Evolutionary conservation across 2,113 vertebrate genomes (phyloP).

Genomic region (Gnathochromis pfefferi): DNA sequence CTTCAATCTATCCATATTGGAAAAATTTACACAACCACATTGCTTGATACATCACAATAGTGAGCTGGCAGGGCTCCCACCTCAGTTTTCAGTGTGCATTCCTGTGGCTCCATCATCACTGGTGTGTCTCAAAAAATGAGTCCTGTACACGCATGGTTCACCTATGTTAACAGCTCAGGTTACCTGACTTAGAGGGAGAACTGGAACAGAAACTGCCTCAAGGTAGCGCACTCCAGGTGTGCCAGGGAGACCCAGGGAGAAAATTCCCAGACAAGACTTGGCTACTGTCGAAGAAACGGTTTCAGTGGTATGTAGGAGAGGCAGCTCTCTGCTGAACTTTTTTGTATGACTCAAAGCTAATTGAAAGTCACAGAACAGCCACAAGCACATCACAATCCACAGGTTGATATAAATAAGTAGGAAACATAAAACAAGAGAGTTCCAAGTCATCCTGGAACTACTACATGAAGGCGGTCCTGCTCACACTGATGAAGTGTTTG

Average conservation of each 20-base stretch:
- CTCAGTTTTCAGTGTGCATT: slow-evolving; percentile 20
- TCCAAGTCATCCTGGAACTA: neutral
- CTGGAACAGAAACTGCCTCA: neutral
- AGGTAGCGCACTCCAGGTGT: slow-evolving; percentile 26
- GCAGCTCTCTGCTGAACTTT: neutral
- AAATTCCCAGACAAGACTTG: neutral
- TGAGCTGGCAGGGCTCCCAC: neutral
- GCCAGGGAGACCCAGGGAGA: neutral
- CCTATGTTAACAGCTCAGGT: slow-evolving; percentile 6
- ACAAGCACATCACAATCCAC: neutral
- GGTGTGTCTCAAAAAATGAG: neutral
- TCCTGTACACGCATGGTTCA: neutral
- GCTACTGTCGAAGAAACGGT: neutral
- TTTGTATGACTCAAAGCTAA: neutral
- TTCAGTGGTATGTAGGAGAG: neutral
- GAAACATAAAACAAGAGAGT: neutral
- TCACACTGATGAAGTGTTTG: neutral
- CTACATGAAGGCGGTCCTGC: neutral
- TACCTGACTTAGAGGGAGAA: neutral
- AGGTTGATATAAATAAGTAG: neutral
- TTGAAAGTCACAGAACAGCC: neutral
- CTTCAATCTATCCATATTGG: neutral
- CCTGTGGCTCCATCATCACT: neutral
- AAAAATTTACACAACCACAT: neutral
- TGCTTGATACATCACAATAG: neutral